Evolutionary conservation across 1,140 invertebrate species (phyloP).

Genomic region (Bombus picipes): DNA sequence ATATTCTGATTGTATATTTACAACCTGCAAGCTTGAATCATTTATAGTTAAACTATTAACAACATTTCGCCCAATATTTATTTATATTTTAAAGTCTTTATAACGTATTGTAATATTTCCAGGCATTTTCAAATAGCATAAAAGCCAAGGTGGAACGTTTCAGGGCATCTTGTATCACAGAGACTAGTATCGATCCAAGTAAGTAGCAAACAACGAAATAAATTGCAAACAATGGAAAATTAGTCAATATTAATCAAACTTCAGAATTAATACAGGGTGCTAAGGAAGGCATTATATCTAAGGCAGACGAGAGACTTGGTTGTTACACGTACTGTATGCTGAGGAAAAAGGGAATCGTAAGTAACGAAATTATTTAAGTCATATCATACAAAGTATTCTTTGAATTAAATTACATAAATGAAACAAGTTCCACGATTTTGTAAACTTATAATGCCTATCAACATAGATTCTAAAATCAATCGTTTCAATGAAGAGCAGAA

Average conservation of each 20-base stretch:
- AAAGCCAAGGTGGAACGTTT: background rate
- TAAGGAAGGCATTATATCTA: background rate
- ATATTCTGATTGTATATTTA: background rate
- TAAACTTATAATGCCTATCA: too few species aligned
- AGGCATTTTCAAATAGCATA: conserved; percentile 55
- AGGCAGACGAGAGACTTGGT: background rate
- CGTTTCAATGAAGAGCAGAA: too few species aligned
- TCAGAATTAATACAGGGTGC: background rate
- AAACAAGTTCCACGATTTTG: too few species aligned
- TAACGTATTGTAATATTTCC: background rate
- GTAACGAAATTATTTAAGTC: background rate
- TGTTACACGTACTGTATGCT: background rate
- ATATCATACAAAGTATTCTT: background rate
- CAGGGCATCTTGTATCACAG: background rate
- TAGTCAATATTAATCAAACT: background rate
- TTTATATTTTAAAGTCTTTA: background rate
- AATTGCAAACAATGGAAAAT: background rate
- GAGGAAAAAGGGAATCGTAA: background rate
- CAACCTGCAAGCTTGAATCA: too few species aligned
- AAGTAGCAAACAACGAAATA: background rate
- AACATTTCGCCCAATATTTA: background rate
- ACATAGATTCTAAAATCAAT: too few species aligned
- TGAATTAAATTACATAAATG: background rate
- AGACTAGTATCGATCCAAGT: background rate
- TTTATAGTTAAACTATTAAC: too few species aligned